These are phyloP conservation scores for Myioborus miniatus DNA, from an alignment of 2,797 vertebrate genomes.

Conservation along the genomic window DNA sequence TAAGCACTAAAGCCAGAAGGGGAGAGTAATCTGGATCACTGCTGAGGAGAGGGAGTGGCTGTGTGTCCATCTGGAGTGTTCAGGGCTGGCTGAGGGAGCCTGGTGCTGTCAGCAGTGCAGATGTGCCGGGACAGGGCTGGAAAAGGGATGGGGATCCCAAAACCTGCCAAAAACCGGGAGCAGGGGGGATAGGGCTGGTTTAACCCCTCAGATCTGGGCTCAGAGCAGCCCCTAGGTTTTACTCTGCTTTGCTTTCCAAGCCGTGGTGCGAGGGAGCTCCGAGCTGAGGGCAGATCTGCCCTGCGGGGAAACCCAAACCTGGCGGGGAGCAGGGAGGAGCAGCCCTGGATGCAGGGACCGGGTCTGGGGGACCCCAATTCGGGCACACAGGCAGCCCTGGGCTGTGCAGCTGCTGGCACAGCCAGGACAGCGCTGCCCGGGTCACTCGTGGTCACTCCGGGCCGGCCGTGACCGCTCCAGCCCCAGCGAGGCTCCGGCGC, in stretches of 20 bases:
- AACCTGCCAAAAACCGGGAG: background rate
- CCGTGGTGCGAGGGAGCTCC: background rate
- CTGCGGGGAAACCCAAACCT: background rate
- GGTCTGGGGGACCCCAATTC: background rate
- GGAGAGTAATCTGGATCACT: background rate
- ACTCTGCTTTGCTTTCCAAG: background rate
- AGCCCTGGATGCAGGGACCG: fast-evolving
- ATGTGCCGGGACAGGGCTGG: background rate
- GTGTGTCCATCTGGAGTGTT: background rate
- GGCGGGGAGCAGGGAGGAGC: background rate
- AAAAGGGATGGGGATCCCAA: background rate
- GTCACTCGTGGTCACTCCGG: background rate
- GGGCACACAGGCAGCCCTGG: background rate
- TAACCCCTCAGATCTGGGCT: background rate
- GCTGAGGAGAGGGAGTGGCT: background rate
- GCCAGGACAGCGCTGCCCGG: background rate
- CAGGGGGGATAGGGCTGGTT: fast-evolving
- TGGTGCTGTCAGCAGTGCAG: background rate
- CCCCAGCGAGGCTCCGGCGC: background rate
- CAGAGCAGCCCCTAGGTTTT: background rate
- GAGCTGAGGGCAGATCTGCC: background rate
- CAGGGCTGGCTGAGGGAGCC: background rate
- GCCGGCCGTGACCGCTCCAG: background rate
- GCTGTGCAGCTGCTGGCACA: background rate
- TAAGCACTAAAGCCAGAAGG: background rate